A percentile compares a stretch with the other conserved stretches of the same genome.
These are phyloP conservation scores for Sparus aurata DNA, from an alignment of 2,797 vertebrate species.

Conservation along the genomic window DNA sequence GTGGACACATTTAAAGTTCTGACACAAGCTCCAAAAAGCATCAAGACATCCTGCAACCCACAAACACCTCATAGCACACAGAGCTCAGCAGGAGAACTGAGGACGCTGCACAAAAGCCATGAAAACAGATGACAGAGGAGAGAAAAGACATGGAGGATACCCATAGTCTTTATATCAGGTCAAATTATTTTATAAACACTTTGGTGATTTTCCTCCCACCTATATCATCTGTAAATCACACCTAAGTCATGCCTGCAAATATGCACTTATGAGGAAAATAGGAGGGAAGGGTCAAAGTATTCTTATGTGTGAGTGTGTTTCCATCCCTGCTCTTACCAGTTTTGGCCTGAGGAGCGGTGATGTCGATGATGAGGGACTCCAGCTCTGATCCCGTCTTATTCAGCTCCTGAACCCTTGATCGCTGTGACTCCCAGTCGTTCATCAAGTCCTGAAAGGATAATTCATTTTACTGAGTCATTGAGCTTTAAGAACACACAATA, in stretches of 20 bases:
- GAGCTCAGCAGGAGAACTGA: slow-evolving; percentile 1
- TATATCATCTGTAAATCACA: slow-evolving; percentile 12
- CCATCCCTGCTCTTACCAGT: slow-evolving; percentile 81
- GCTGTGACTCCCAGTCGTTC: slow-evolving; percentile 91
- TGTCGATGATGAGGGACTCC: slow-evolving; percentile 92
- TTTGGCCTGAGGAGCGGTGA: slow-evolving; percentile 91
- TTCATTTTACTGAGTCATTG: neutral
- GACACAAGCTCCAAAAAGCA: neutral
- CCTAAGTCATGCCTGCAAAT: neutral
- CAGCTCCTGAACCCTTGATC: slow-evolving; percentile 89
- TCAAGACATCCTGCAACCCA: neutral
- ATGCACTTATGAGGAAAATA: neutral
- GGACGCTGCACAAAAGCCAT: slow-evolving; percentile 14
- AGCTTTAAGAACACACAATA: neutral
- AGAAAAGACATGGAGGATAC: slow-evolving; percentile 8
- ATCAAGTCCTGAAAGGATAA: slow-evolving; percentile 86
- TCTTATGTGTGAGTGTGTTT: neutral
- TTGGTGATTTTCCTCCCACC: neutral
- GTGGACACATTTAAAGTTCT: slow-evolving; percentile 7
- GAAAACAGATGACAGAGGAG: neutral
- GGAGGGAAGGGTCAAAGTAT: neutral
- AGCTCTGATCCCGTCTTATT: slow-evolving; percentile 90
- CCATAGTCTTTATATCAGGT: slow-evolving; percentile 1
- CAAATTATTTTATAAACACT: slow-evolving; percentile 2
- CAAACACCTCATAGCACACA: neutral